Base-by-base conservation (phyloP, 2,888 invertebrate genomes). In the Drosophila cracens region DNA sequence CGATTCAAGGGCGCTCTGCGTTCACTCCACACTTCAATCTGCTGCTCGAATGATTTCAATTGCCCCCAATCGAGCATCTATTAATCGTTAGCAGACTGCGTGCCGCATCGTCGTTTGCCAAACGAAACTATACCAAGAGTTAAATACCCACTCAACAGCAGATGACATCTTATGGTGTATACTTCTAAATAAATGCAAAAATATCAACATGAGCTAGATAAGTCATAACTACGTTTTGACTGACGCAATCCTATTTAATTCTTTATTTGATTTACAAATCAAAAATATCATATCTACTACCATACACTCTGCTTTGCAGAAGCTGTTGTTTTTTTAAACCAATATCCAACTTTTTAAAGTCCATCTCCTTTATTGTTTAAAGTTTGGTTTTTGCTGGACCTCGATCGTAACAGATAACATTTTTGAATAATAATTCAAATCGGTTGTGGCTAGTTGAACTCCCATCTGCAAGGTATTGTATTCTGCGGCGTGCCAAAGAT, bases 1-100 rank as follows among this genome's bases (percentile, higher is more conserved):
- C 74, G 36, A 59, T 65, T 70, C 70, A 65, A 53, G 27, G 59
- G 13, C 46, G 18, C 58, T 56, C 13, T 48, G 13, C 16, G 11
- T 48, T 18, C 53, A 66, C 51, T 58, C 53, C 49, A 34, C 69
- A 57, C 61, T 68, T 68, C 66, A 65, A 77, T 49, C 74, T 72
- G 54, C 71, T 69, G 59, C 80, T 85, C 72, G 65, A 84, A 58
- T 78, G 69, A 64, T 46, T 82, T 71, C 70, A 60, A 76, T 83
- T 60, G 57, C 29, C 29, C 13, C 40, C 25, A 48, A 18, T 29
- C 16, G 70, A 53, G 46, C 52, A 29, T 58, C 66, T 40, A 67
- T 68, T 65, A 54, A 53, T 57, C 34, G 49, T 33, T 52, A 61
- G 36, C 67, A n/a, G 27, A 29, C 38, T 53, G 25, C 36, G 33